phyloP scores from a whole-genome alignment of 2,797 vertebrate genomes.

The Spea hammondii region DNA sequence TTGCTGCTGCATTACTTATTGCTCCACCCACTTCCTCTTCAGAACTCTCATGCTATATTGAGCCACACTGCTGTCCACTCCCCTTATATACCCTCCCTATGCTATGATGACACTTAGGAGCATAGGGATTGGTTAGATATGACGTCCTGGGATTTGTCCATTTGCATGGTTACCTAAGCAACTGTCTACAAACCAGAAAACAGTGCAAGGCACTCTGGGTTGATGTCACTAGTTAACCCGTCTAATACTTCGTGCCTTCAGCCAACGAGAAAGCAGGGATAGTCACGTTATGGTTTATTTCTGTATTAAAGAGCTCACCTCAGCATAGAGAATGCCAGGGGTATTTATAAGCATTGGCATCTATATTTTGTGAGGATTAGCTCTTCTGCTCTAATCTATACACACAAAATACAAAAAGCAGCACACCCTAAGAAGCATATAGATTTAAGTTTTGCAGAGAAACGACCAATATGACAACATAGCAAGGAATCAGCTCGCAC shows the following conservation, averaged over 20 bases:
- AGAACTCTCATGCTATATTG: constrained; percentile 10
- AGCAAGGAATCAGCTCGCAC: no score
- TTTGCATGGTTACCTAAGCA: constrained; percentile 39
- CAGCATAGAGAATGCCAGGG: constrained; percentile 25
- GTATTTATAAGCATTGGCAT: constrained; percentile 22
- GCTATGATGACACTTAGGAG: constrained; percentile 90
- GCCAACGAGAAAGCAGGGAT: constrained; percentile 16
- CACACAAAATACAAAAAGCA: background rate
- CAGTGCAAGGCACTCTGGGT: constrained; percentile 86
- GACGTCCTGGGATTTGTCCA: constrained; percentile 74
- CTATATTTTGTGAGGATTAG: constrained; percentile 8
- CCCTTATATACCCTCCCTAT: constrained; percentile 76
- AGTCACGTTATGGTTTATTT: constrained; percentile 50
- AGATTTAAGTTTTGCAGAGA: no score
- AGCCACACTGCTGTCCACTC: constrained; percentile 63
- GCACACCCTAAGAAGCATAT: no score
- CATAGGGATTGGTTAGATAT: constrained; percentile 83
- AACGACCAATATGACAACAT: no score
- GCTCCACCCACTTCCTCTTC: constrained; percentile 10
- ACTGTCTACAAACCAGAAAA: constrained; percentile 37
- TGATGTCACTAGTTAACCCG: constrained; percentile 81
- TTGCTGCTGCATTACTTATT: background rate
- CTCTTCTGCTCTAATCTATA: background rate
- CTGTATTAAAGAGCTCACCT: constrained; percentile 28
- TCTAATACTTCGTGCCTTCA: constrained; percentile 39